Evolutionary conservation across 2,888 invertebrate species (phyloP), one percentile per base, ranked within the genome.

Genomic region (Amiota mariae): DNA sequence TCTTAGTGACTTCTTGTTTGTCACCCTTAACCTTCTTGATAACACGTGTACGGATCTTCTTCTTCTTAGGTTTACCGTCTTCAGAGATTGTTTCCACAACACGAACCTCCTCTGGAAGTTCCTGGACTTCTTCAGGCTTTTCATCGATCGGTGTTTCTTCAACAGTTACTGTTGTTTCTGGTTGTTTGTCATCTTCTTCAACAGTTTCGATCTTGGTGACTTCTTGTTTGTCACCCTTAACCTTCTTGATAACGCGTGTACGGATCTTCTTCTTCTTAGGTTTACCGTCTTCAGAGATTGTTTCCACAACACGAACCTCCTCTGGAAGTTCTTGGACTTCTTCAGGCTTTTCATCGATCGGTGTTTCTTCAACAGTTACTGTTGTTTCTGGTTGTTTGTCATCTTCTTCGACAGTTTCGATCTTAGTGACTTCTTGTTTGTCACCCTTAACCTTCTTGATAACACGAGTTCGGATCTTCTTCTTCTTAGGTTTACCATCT

Each of bases 1-100:
- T 73, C 15, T 73, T 73, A 2, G 73, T 73, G 56, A 73, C 57
- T 64, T 73, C 73, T 18, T 73, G 73, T 70, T 73, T 73, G 73
- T 56, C 70, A 70, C 73, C 73, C 64, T 73, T 73, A 13, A 70
- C 47, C 64, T 73, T 73, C 57, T 73, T 73, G 63, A 73, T 73
- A 13, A 70, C 70, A 8, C 73, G 70, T 46, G 73, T 73, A 13
- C 70, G 70, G 20, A 73, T 70, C 56, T 56, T 70, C 47, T 70
- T 73, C 56, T 73, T 73, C 46, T 46, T 70, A 18, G 70, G 73
- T 54, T 64, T 70, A n/a, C 73, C 73, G 4, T 73, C 70, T 64
- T 70, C 73, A n/a, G 70, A 46, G 20, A 70, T 64, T 2, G 73
- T 70, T 70, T 73, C 73, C 24, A 73, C 18, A 10, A 73, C 70